These are phyloP conservation scores for Drosophila basisetae DNA, from an alignment of 2,888 invertebrate species.

Conservation along the genomic window DNA sequence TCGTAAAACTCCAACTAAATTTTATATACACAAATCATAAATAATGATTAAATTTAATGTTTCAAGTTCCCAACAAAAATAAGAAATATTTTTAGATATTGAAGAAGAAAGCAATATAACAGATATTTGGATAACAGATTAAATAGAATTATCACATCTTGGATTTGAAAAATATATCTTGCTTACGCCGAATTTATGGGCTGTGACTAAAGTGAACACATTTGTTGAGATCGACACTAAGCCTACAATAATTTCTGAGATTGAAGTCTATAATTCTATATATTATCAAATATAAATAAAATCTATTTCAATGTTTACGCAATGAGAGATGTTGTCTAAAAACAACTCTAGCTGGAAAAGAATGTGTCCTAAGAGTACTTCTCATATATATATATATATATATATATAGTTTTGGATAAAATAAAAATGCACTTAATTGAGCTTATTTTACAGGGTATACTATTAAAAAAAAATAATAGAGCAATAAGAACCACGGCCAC, in stretches of 20 bases:
- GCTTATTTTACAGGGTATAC: slow-evolving; percentile 31
- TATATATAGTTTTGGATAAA: neutral
- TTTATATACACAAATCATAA: neutral
- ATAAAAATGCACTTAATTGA: neutral
- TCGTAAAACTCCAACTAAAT: neutral
- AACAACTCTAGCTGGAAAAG: neutral
- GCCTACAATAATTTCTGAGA: neutral
- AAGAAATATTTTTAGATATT: neutral
- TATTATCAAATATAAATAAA: neutral
- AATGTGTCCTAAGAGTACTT: neutral
- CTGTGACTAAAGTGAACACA: neutral
- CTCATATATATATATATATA: neutral
- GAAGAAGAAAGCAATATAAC: neutral
- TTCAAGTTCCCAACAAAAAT: neutral
- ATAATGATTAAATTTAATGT: neutral
- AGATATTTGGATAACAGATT: neutral
- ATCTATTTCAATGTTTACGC: neutral
- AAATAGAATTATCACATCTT: neutral
- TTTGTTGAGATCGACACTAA: neutral
- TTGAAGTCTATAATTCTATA: neutral
- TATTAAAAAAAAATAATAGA: slow-evolving; percentile 12
- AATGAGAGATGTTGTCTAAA: neutral
- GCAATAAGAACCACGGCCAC: slow-evolving; percentile 37
- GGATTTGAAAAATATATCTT: neutral
- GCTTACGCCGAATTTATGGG: neutral